phyloP scores from a whole-genome alignment of 2,888 invertebrate genomes.

The Brenthis daphne region DNA sequence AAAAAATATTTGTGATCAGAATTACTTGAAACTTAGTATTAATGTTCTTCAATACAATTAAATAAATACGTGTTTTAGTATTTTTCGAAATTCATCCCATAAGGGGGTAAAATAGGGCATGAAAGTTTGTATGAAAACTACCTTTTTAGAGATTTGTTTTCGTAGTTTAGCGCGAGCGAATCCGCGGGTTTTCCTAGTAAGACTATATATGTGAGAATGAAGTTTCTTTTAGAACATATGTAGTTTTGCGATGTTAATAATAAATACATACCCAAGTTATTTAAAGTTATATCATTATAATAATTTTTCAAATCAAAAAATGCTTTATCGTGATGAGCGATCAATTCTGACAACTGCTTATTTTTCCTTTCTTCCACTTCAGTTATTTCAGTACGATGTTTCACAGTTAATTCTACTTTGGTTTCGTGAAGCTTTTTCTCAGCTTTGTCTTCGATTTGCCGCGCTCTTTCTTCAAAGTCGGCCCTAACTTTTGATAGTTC shows the following conservation, averaged over 20 bases:
- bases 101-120: too few relatives aligned
- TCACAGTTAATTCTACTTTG: slow-evolving; percentile 86
- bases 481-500: slow-evolving; percentile 84
- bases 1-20: too few relatives aligned
- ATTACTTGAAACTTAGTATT: too few relatives aligned
- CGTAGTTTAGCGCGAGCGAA: too few relatives aligned
- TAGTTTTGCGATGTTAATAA: not conserved
- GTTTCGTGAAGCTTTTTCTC: slow-evolving; percentile 89
- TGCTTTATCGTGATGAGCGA: slow-evolving; percentile 91
- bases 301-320: slow-evolving; percentile 96
- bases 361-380: slow-evolving; percentile 97
- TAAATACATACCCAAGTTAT: slow-evolving; percentile 87
- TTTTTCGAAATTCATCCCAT: too few relatives aligned
- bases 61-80: too few relatives aligned
- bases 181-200: too few relatives aligned
- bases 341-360: slow-evolving; percentile 90
- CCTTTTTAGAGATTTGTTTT: too few relatives aligned
- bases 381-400: slow-evolving; percentile 91
- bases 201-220: too few relatives aligned
- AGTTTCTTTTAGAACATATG: too few relatives aligned
- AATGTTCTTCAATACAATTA: too few relatives aligned
- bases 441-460: slow-evolving; percentile 81
- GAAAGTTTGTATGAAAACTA: too few relatives aligned
- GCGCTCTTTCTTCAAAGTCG: slow-evolving; percentile 73
- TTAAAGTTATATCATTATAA: slow-evolving; percentile 96